Evolutionary conservation across 2,113 vertebrate species (phyloP), one percentile per base, ranked within the genome.

Genomic region (Syngnathus scovelli): DNA sequence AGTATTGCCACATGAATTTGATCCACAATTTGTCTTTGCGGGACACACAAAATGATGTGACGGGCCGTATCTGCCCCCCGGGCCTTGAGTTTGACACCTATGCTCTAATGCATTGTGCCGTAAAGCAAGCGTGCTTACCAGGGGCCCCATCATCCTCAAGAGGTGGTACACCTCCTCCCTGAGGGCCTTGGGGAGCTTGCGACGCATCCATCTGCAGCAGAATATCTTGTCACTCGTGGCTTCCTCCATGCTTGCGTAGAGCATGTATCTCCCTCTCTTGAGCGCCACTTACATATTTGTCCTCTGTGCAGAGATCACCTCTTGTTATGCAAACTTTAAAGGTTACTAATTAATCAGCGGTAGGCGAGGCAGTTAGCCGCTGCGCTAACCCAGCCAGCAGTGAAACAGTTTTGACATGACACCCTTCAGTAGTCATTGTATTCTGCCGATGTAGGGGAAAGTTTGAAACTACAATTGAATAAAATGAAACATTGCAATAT

Each of bases 131-230:
- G 5, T 75, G 51, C 85, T 90, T 83, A 92, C 90, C 89, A 91
- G 80, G 76, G 90, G 90, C 60, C 84, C 85, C 8, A 87, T 89
- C 87, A 91, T 90, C 55, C 77, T 71, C 66, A 92, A 74, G 69
- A 91, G 86, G 71, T 90, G 85, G 84, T 87, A 89, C 19, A 91
- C 67, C 66, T 92, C 91, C 64, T 90, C 85, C 67, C 87, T 78
- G 83, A 83, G 65, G 37, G 74, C 61, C 76, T 61, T 67, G 18
- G 90, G 86, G 52, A 92, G 43, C 67, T 69, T 85, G 41, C 48
- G 65, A 7, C 75, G 83, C 18, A 88, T 2, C 76, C 75, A 83
- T 12, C 27, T 74, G 67, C 87, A 90, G 77, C 80, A 86, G 70
- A 91, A 88, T 23, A 85, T 72, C 61, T 73, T 85, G 73, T 83